Evolutionary conservation across 2,113 vertebrate species (phyloP).

Genomic region (Eolophus roseicapilla): DNA sequence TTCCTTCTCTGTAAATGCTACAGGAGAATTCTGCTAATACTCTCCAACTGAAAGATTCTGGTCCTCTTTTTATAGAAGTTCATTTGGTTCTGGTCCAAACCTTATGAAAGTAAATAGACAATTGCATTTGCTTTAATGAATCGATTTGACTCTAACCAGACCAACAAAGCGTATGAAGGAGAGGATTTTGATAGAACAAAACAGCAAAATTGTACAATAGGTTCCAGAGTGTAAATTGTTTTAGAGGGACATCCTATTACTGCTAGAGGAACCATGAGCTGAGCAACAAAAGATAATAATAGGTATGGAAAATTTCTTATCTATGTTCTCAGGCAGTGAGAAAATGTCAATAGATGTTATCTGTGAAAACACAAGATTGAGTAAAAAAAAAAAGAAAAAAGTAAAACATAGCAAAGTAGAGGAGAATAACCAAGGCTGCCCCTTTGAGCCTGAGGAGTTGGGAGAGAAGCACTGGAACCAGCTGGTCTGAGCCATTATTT

Average conservation of each 20-base stretch:
- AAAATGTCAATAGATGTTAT: conserved; percentile 58
- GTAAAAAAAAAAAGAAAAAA: neutral
- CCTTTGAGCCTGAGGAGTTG: neutral
- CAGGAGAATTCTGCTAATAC: neutral
- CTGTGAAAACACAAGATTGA: conserved; percentile 35
- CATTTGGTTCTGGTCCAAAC: neutral
- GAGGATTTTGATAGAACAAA: neutral
- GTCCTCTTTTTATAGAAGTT: neutral
- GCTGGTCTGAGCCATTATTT: neutral
- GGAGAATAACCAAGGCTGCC: neutral
- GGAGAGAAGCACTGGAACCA: neutral
- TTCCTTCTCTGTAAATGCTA: neutral
- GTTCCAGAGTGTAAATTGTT: neutral
- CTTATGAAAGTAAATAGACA: neutral
- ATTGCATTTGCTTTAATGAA: neutral
- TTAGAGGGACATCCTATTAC: neutral
- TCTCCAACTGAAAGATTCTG: neutral
- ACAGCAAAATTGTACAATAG: neutral
- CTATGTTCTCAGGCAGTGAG: conserved; percentile 18
- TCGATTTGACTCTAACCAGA: neutral
- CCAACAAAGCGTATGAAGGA: neutral
- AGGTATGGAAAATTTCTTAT: conserved; percentile 49
- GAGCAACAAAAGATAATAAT: conserved; percentile 29
- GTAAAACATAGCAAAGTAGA: neutral
- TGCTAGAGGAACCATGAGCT: neutral